Conservation (phyloP, 1,140 invertebrate genomes). For the Caenorhabditis latens region DNA sequence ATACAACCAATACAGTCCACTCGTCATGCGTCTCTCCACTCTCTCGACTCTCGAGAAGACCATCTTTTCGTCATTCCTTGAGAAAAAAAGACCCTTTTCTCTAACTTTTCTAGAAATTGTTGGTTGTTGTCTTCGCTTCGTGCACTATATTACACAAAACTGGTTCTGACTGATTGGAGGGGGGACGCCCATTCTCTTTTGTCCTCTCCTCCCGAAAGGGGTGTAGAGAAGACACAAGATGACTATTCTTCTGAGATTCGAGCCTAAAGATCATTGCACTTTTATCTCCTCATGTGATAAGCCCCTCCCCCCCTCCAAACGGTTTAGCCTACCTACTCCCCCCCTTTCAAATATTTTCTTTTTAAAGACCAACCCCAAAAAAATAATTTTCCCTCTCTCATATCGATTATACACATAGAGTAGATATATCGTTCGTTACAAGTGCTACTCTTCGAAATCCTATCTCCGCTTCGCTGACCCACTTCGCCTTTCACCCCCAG, state of each 20-base stretch:
- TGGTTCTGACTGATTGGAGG: too few relatives aligned
- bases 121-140: too few relatives aligned
- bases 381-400: constrained; percentile 11
- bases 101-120: background rate
- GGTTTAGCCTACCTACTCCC: too few relatives aligned
- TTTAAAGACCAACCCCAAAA: background rate
- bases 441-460: constrained; percentile 27
- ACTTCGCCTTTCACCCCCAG: constrained; percentile 49
- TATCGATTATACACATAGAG: constrained; percentile 7
- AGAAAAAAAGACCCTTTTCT: background rate
- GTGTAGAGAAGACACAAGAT: too few relatives aligned
- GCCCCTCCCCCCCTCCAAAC: too few relatives aligned
- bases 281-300: too few relatives aligned
- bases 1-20: constrained; percentile 50
- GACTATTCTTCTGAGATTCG: too few relatives aligned
- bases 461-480: constrained; percentile 48
- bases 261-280: too few relatives aligned
- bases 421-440: constrained; percentile 41
- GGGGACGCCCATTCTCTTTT: too few relatives aligned
- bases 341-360: background rate
- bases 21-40: background rate
- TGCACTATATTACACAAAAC: too few relatives aligned
- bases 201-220: too few relatives aligned
- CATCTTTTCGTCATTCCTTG: background rate
- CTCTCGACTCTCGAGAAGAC: background rate